phyloP scores from a whole-genome alignment of 2,888 invertebrate genomes.

The Heliconius hortense region DNA sequence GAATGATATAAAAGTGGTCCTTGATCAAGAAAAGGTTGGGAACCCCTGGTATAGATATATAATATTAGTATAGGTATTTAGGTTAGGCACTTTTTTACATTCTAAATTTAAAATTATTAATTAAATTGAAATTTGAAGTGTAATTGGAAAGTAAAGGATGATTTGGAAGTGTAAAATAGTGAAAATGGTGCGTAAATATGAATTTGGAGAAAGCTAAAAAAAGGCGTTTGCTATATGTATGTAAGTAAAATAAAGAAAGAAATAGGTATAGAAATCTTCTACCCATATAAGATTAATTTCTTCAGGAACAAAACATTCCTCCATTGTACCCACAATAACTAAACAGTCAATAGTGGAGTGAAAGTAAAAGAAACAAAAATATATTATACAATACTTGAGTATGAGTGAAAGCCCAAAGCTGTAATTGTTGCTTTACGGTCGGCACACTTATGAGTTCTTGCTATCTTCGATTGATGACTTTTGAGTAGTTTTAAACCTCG shows the following conservation, averaged over 20 bases:
- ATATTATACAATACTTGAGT: constrained; percentile 22
- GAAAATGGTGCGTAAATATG: neutral
- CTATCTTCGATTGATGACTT: constrained; percentile 2
- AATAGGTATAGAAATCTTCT: neutral
- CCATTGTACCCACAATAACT: constrained; percentile 14
- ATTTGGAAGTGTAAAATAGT: no score
- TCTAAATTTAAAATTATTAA: no score
- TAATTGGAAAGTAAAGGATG: no score
- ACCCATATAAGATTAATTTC: constrained; percentile 9
- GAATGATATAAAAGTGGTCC: no score
- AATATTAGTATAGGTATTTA: no score
- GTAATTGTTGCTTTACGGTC: constrained; percentile 11
- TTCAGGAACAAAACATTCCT: constrained; percentile 25
- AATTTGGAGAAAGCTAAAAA: neutral
- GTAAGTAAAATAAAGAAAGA: neutral
- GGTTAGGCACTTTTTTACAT: no score
- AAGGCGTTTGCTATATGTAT: neutral
- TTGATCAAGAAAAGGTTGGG: no score
- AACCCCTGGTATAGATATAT: no score
- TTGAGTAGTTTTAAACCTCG: neutral
- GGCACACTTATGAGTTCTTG: constrained; percentile 13
- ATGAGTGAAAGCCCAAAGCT: constrained; percentile 26
- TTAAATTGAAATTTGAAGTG: no score
- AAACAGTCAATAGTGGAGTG: constrained; percentile 30
- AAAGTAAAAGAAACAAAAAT: constrained; percentile 37